Percentiles rank a stretch among this genome's conserved stretches.
These are phyloP conservation scores for Stictocephala bisonia DNA, from an alignment of 2,888 invertebrate genomes.

Conservation along the genomic window DNA sequence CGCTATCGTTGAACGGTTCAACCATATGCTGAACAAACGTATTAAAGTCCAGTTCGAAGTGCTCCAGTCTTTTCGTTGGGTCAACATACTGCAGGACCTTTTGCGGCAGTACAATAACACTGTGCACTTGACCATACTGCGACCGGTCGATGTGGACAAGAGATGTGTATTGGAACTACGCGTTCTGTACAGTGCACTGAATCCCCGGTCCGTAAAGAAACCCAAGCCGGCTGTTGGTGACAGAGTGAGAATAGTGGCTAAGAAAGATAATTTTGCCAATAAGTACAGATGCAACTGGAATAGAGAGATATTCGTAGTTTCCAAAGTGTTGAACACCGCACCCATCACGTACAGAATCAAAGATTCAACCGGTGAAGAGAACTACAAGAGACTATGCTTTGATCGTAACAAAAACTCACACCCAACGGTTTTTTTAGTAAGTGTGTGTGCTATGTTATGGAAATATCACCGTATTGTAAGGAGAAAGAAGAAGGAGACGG, in stretches of 20 bases:
- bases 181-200: background rate
- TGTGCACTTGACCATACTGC: slow-evolving; percentile 14
- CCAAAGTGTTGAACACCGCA: background rate
- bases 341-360: slow-evolving; percentile 31
- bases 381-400: no score
- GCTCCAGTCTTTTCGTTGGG: slow-evolving; percentile 14
- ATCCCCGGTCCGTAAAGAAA: background rate
- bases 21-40: slow-evolving; percentile 16
- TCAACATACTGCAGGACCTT: slow-evolving; percentile 3
- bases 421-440: no score
- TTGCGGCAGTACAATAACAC: slow-evolving; percentile 3
- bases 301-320: background rate
- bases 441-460: no score
- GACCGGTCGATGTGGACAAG: background rate
- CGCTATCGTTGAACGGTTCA: slow-evolving; percentile 29
- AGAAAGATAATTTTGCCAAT: slow-evolving; percentile 1
- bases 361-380: slow-evolving; percentile 8
- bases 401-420: no score
- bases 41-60: slow-evolving; percentile 28
- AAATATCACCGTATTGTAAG: slow-evolving; percentile 14
- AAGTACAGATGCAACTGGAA: slow-evolving; percentile 17
- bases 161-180: background rate
- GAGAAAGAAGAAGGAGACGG: slow-evolving; percentile 12
- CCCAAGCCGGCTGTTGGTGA: background rate
- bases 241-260: slow-evolving; percentile 7